Evolutionary conservation across 2,113 vertebrate genomes (phyloP).

Genomic region (Barnardius zonarius): DNA sequence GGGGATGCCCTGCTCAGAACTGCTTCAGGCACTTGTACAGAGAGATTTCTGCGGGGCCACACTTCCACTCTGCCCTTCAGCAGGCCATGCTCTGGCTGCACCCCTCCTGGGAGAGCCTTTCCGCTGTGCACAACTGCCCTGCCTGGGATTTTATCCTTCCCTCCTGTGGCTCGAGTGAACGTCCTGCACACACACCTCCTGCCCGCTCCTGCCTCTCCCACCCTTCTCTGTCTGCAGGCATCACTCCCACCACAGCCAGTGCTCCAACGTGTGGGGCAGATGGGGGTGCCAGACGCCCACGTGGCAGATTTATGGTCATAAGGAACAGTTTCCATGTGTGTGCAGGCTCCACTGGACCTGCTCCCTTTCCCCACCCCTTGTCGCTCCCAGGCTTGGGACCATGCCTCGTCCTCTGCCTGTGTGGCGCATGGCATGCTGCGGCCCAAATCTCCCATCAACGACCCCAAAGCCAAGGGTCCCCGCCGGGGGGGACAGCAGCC

Average conservation of each 20-base stretch:
- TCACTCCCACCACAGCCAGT: neutral
- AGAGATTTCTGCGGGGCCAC: neutral
- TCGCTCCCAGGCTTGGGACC: neutral
- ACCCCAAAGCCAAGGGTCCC: neutral
- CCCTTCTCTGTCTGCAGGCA: neutral
- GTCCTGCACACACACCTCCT: neutral
- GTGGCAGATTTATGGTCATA: neutral
- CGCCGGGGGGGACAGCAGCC: accelerated
- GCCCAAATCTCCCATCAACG: accelerated
- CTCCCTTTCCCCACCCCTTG: neutral
- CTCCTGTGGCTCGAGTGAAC: accelerated
- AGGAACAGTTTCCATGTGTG: constrained; percentile 1
- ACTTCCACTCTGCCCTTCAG: neutral
- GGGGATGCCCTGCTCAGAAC: neutral
- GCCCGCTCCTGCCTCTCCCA: neutral
- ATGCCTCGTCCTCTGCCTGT: neutral
- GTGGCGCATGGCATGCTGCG: accelerated
- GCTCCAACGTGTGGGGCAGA: neutral
- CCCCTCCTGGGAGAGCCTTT: neutral
- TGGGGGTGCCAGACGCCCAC: neutral
- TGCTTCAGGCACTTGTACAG: neutral
- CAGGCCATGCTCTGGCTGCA: neutral
- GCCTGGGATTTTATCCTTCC: neutral
- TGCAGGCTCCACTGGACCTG: neutral
- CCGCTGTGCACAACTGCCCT: neutral